These are phyloP conservation scores for Sinodicranocentrus sp. DNA, from an alignment of 2,888 invertebrate genomes.

Conservation along the genomic window DNA sequence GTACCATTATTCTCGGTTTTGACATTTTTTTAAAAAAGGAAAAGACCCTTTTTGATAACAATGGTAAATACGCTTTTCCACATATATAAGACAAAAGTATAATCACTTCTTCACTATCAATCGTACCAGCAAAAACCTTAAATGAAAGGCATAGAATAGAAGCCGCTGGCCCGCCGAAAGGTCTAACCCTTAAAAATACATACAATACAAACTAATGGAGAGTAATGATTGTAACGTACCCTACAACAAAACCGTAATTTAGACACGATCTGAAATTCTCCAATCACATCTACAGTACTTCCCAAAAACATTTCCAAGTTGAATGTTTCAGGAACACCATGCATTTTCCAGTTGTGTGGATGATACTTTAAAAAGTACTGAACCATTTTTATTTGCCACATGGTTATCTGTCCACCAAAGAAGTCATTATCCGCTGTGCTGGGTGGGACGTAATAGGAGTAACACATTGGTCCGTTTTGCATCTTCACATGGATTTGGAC, in stretches of 20 bases:
- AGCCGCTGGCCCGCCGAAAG: too few species aligned
- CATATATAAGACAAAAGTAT: too few species aligned
- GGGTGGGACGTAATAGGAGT: conserved; percentile 56
- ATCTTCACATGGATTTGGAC: conserved; percentile 26
- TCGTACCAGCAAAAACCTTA: too few species aligned
- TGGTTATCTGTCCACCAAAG: conserved; percentile 54
- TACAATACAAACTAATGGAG: background rate
- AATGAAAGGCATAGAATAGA: too few species aligned
- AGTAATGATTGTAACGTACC: conserved; percentile 25
- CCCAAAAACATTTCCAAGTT: conserved; percentile 20
- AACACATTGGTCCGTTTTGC: conserved; percentile 15
- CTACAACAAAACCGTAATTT: conserved; percentile 61
- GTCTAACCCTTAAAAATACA: conserved; percentile 5
- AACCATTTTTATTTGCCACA: conserved; percentile 55
- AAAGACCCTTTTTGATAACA: too few species aligned
- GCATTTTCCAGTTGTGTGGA: conserved; percentile 49
- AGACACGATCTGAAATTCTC: conserved; percentile 46
- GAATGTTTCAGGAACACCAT: conserved; percentile 47
- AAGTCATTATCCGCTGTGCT: conserved; percentile 39
- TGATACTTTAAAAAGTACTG: conserved; percentile 47
- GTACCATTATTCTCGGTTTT: too few species aligned
- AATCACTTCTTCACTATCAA: too few species aligned
- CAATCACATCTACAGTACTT: background rate
- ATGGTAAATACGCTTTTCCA: too few species aligned
- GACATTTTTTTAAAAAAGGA: too few species aligned